phyloP scores from a whole-genome alignment of 2,888 invertebrate genomes.

The Folsomia manolachei region DNA sequence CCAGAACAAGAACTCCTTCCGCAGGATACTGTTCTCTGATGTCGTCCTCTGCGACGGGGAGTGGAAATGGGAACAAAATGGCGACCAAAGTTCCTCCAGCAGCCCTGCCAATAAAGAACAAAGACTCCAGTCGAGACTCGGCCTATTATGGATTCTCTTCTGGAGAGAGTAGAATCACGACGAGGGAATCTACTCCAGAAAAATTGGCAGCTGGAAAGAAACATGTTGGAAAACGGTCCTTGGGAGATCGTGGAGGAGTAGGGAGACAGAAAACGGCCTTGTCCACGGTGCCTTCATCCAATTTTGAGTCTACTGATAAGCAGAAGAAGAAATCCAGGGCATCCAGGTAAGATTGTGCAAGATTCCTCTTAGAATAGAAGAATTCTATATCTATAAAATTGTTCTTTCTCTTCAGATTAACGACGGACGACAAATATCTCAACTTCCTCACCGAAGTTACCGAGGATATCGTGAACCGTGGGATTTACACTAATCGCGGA shows the following conservation, averaged over 20 bases:
- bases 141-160: constrained; percentile 53
- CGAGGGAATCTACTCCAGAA: constrained; percentile 51
- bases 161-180: constrained; percentile 52
- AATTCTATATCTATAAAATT: too few species aligned
- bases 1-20: neutral
- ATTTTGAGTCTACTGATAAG: constrained; percentile 4
- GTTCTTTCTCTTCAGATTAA: constrained; percentile 39
- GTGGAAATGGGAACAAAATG: neutral
- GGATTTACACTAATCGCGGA: constrained; percentile 59
- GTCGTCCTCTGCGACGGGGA: constrained; percentile 19
- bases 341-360: neutral
- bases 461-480: constrained; percentile 60
- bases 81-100: too few species aligned
- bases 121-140: constrained; percentile 52
- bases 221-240: neutral
- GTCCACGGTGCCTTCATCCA: constrained; percentile 40
- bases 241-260: constrained; percentile 11
- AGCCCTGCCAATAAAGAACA: constrained; percentile 27
- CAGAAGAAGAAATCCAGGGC: neutral
- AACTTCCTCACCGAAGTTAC: constrained; percentile 59
- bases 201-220: neutral
- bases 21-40: constrained; percentile 19
- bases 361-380: too few species aligned
- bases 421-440: constrained; percentile 52
- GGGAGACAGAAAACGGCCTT: constrained; percentile 40